Conservation (phyloP, 1,140 invertebrate genomes). For the Euura saliciscinereae region DNA sequence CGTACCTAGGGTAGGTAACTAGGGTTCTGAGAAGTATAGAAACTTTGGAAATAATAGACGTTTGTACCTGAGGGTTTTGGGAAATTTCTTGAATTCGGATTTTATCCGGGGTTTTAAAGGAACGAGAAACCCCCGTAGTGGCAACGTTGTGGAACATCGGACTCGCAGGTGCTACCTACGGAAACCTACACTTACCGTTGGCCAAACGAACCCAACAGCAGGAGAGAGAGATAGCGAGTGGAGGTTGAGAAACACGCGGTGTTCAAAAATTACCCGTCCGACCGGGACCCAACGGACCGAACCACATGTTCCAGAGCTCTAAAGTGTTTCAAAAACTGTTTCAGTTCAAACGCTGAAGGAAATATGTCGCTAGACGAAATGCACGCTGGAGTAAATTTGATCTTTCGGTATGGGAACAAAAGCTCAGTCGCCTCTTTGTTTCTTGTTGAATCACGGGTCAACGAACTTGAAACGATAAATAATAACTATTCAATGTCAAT, state of each 20-base stretch:
- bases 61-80: not conserved
- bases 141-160: conserved; percentile 2
- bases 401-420: too few relatives aligned
- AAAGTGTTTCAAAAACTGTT: not conserved
- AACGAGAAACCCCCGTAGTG: not conserved
- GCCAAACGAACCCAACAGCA: not conserved
- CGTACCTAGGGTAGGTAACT: not conserved
- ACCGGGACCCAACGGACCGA: conserved; percentile 3
- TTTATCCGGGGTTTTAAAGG: too few relatives aligned
- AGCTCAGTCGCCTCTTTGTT: too few relatives aligned
- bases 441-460: too few relatives aligned
- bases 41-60: not conserved
- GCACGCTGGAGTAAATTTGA: too few relatives aligned
- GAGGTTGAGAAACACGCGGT: not conserved
- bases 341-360: not conserved
- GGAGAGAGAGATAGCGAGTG: not conserved
- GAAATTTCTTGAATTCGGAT: too few relatives aligned
- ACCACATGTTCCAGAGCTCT: not conserved
- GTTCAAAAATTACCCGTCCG: not conserved
- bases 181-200: conserved; percentile 7
- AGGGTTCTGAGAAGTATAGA: not conserved
- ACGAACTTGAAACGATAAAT: too few relatives aligned
- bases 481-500: too few relatives aligned
- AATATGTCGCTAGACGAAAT: too few relatives aligned
- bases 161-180: conserved; percentile 2